Conservation (phyloP, 2,888 invertebrate species). For the Nomada ruficornis region DNA sequence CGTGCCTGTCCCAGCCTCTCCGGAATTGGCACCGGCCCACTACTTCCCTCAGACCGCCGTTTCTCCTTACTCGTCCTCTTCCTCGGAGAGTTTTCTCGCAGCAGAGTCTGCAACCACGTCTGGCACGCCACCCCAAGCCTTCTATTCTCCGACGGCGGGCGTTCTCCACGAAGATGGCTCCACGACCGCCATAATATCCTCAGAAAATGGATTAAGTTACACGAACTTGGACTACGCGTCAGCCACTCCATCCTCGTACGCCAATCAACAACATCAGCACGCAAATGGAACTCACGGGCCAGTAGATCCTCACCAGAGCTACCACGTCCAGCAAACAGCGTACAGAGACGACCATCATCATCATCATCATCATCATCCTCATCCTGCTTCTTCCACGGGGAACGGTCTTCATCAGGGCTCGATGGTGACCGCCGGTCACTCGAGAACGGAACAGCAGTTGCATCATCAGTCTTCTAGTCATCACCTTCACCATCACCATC, state of each 20-base stretch:
- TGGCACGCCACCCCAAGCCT: conserved; percentile 78
- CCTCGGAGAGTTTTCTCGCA: conserved; percentile 80
- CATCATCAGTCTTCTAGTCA: conserved; percentile 81
- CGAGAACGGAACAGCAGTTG: conserved; percentile 75
- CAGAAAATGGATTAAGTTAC: conserved; percentile 94
- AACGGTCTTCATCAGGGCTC: conserved; percentile 68
- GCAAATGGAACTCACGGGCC: conserved; percentile 67
- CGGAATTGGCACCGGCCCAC: conserved; percentile 79
- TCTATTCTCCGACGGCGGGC: conserved; percentile 81
- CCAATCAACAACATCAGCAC: conserved; percentile 62
- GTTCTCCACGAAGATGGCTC: conserved; percentile 83
- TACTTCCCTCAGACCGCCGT: conserved; percentile 81
- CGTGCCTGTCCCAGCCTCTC: conserved; percentile 85
- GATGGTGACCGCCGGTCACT: conserved; percentile 69
- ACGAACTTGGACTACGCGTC: conserved; percentile 93
- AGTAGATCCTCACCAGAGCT: conserved; percentile 82
- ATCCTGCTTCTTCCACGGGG: conserved; percentile 74
- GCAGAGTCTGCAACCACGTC: conserved; percentile 77
- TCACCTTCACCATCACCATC: conserved; percentile 85
- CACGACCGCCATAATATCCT: conserved; percentile 90
- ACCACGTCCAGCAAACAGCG: conserved; percentile 84
- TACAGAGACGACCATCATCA: conserved; percentile 84
- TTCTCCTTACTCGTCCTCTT: conserved; percentile 82
- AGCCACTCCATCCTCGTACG: conserved; percentile 77
- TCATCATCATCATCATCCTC: conserved; percentile 79